Evolutionary conservation across 2,797 vertebrate species (phyloP), one percentile per base, ranked within the genome.

Genomic region (Sparidentex hasta): DNA sequence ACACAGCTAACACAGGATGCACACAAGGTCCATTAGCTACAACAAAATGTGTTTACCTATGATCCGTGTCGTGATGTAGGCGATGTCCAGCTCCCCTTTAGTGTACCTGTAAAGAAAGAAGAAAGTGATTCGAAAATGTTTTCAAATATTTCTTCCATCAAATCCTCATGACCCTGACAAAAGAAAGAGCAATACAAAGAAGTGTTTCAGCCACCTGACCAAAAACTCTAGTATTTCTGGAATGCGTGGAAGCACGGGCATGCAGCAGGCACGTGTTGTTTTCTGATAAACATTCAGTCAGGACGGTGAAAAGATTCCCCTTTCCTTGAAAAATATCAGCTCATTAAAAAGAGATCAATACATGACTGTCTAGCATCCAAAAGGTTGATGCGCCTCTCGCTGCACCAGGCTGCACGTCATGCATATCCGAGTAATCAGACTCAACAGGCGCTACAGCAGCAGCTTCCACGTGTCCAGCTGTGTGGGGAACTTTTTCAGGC

Each of bases 31-130:
- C 29, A 66, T 57, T 18, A 13, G 4, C 23, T 23, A n/a, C 6
- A 47, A 47, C 2, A 17, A 50, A 41, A n/a, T 41, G 25, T 82
- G 71, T 92, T 97, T 93, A 99, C 98, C 98, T 90, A 99, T 99
- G 91, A 99, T 98, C 89, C 98, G 96, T 82, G 98, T 97, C 88
- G 98, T 99, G 92, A 99, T 97, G 71, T 99, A 99, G 44, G 97
- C 96, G 88, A 99, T 99, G 88, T 99, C 98, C 90, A 99, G 95
- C 87, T 99, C 98, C 85, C 98, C 98, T 95, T 99, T 99, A 47
- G 97, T 97, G 92, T 99, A 99, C 80, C 98, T 99, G 67, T 33
- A 95, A 95, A 88, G 33, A 78, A 29, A 89, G 20, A 83, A 51
- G 38, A 72, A 2, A 7, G 20, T 82, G 80, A 27, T 61, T 55